These are phyloP conservation scores for Drosophila melanica DNA, from an alignment of 1,140 invertebrate species.

Conservation along the genomic window DNA sequence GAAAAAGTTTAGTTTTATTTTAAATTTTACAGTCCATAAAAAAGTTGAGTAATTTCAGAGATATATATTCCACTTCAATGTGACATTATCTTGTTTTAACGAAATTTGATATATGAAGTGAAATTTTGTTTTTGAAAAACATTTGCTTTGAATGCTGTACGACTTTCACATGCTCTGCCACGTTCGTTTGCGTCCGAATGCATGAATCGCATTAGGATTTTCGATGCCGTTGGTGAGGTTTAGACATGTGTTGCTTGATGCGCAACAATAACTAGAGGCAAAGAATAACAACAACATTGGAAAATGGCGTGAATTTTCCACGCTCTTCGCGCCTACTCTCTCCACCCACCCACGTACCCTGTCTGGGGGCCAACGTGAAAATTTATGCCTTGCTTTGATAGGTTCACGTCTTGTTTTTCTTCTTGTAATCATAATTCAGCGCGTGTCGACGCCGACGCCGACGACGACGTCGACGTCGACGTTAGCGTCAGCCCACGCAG, in stretches of 20 bases:
- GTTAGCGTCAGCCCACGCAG: constrained; percentile 25
- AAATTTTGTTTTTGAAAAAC: too few species aligned
- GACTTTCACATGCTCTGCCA: too few species aligned
- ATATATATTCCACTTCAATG: too few species aligned
- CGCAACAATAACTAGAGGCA: constrained; percentile 17
- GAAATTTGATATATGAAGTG: too few species aligned
- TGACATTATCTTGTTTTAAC: too few species aligned
- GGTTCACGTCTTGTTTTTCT: constrained; percentile 41
- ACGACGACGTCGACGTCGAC: not conserved
- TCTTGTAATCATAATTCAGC: constrained; percentile 74
- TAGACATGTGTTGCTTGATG: constrained; percentile 12
- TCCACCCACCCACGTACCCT: constrained; percentile 25
- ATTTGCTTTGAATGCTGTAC: too few species aligned
- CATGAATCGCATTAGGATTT: not conserved
- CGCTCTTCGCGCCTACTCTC: constrained; percentile 29
- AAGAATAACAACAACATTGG: constrained; percentile 15
- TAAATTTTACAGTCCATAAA: too few species aligned
- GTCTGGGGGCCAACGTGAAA: constrained; percentile 23
- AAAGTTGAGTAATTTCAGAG: too few species aligned
- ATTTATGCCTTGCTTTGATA: constrained; percentile 72
- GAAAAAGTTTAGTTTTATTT: too few species aligned
- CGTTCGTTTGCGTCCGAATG: too few species aligned
- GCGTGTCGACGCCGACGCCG: constrained; percentile 55
- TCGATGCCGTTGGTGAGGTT: constrained; percentile 3
- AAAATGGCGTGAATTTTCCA: constrained; percentile 43